A percentile compares a stretch with the other conserved stretches of the same genome.
Evolutionary conservation across 1,140 invertebrate species (phyloP).

Genomic region (Lepidurus arcticus): DNA sequence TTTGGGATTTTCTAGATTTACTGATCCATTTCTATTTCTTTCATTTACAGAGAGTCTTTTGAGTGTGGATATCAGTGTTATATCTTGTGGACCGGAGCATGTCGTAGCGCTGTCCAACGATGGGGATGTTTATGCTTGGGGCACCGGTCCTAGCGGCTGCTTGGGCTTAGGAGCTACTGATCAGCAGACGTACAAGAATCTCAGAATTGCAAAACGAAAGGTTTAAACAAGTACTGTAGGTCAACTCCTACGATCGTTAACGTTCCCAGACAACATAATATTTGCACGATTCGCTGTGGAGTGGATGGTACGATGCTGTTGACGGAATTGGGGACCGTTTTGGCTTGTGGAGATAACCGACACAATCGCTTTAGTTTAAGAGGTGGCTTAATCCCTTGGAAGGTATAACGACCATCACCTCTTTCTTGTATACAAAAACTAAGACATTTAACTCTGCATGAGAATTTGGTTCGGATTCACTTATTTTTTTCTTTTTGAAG

Average conservation of each 20-base stretch:
- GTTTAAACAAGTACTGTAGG: conserved; percentile 40
- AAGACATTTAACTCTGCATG: background rate
- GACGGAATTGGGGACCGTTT: conserved; percentile 56
- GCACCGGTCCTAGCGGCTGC: conserved; percentile 56
- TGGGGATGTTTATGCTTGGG: conserved; percentile 64
- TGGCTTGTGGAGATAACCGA: conserved; percentile 62
- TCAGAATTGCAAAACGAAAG: conserved; percentile 26
- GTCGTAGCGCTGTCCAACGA: conserved; percentile 57
- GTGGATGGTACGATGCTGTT: conserved; percentile 60
- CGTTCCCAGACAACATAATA: conserved; percentile 48
- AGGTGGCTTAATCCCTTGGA: conserved; percentile 47
- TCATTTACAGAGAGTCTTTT: conserved; percentile 43
- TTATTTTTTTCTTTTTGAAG: conserved; percentile 20
- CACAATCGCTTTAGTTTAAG: conserved; percentile 64
- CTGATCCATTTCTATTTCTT: background rate
- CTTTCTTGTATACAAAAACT: conserved; percentile 38
- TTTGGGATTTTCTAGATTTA: conserved; percentile 34
- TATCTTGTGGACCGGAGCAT: conserved; percentile 61
- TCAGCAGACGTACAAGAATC: conserved; percentile 47
- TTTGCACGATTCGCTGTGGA: conserved; percentile 56
- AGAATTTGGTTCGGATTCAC: background rate
- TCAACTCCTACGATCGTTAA: conserved; percentile 49
- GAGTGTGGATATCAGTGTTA: conserved; percentile 57
- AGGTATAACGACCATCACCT: conserved; percentile 38
- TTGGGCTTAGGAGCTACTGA: conserved; percentile 56